Evolutionary conservation across 2,888 invertebrate species (phyloP), one percentile per base, ranked within the genome.

Genomic region (Mycalesis mineus): DNA sequence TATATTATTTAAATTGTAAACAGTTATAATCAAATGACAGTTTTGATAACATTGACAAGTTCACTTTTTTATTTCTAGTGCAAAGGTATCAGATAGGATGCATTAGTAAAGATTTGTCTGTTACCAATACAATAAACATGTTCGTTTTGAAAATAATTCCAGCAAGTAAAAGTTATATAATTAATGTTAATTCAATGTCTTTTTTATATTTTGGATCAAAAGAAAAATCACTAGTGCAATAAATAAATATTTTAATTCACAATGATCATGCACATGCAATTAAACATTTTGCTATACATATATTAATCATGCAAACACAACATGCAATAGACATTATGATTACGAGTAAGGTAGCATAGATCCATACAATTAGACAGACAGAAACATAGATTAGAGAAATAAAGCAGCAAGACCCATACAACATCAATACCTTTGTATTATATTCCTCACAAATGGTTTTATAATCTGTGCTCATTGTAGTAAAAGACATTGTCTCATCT

Each of bases 401-500:
- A 60, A 68, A 72, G 52, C 74, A 69, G 59, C 73, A 73, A 60
- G 73, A 62, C 56, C 70, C 68, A 55, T 73, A 70, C 45, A 70
- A 33, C 57, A 66, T 54, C 65, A 83, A 73, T 87, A 95, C 95
- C 91, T 93, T 94, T 55, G 80, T 90, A 50, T 92, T 91, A 75
- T 92, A 93, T 61, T 94, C 93, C 67, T 94, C 94, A 71, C 94
- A 92, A 55, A 94, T 89, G 14, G 94, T 93, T 73, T 93, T 93
- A 75, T 94, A 94, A 65, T 94, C 95, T 28, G 94, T 93, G 8
- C 94, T 92, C 67, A 92, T 85, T 6, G 92, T 91, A 68, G 90
- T 91, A 57, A 92, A 90, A 61, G 90, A 88, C 62, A 78, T 73
- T 9, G 80, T 82, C 47, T 89, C 88, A 28, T 85, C 85, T 0